Evolutionary conservation across 2,888 invertebrate genomes (phyloP), one percentile per base, ranked within the genome.

Genomic region (Spicauda simplicius): DNA sequence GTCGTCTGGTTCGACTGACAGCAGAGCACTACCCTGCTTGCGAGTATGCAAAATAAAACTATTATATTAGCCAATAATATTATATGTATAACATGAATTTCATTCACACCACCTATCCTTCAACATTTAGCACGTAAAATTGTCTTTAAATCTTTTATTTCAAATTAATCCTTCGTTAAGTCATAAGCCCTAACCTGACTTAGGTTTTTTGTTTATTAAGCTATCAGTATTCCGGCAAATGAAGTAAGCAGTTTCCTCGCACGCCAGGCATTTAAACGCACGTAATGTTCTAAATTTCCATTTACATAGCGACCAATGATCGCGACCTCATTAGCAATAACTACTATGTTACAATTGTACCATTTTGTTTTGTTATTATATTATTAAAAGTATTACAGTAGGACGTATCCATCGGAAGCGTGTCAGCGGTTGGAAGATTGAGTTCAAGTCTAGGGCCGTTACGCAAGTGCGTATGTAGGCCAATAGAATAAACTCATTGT

Each of bases 361-460:
- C 19, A 16, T 30, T 59, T 20, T 50, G 25, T 18, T 48, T 50
- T 50, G 30, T 50, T 50, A 50, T 10, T 59, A 16, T 52, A 30
- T 50, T 16, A 60, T 30, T 6, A 59, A n/a, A 60, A 33, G 30
- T 50, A 50, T 41, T 59, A 50, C 18, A 18, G 11, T 37, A 66
- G 48, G 20, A 66, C 52, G 56, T 50, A 55, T 52, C 33, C 56
- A 61, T 67, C 67, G 67, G 61, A 67, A 67, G 56, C 61, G 56
- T 61, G 61, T 67, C 67, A 67, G 61, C 67, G 52, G 67, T 67
- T 41, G 52, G 57, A 79, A 82, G 76, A 90, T 83, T 85, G 84
- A 88, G 90, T 89, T 89, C 90, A 91, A 90, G 90, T 91, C 82
- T 89, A 89, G 87, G 88, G 86, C 73, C 86, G 85, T 88, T 88